Evolutionary conservation across 2,113 vertebrate species (phyloP).

Genomic region (Gobio gobio): DNA sequence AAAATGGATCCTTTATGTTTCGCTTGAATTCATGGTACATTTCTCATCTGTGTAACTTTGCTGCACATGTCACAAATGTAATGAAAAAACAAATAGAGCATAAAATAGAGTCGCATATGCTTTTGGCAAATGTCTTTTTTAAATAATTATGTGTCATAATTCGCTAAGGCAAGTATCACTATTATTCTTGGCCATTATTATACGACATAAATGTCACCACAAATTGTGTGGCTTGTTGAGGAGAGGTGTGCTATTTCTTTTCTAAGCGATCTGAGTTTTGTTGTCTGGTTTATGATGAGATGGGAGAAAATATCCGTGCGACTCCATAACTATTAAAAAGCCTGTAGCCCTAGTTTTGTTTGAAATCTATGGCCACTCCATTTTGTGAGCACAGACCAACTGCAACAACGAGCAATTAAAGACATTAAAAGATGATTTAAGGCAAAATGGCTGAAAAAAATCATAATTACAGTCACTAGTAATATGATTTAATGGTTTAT

Average conservation of each 20-base stretch:
- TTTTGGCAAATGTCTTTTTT: not conserved
- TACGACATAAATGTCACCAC: not conserved
- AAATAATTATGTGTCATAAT: not conserved
- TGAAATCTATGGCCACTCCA: not conserved
- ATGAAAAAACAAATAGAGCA: conserved; percentile 3
- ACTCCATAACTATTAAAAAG: not conserved
- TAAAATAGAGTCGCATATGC: not conserved
- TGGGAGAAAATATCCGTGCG: not conserved
- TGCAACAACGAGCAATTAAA: too few relatives aligned
- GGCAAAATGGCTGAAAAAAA: too few relatives aligned
- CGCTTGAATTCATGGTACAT: not conserved
- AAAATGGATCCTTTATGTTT: not conserved
- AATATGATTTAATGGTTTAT: too few relatives aligned
- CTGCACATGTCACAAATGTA: not conserved
- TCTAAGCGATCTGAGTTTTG: not conserved
- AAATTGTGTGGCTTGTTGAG: not conserved
- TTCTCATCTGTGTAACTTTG: not conserved
- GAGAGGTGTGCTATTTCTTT: not conserved
- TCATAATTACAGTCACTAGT: too few relatives aligned
- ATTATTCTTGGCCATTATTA: not conserved
- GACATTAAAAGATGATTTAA: too few relatives aligned
- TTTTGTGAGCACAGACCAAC: too few relatives aligned
- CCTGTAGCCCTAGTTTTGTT: not conserved
- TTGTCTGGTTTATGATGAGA: not conserved
- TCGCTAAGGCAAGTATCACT: not conserved